These are phyloP conservation scores for Halcyon smyrnensis DNA, from an alignment of 2,797 vertebrate genomes.

Conservation along the genomic window DNA sequence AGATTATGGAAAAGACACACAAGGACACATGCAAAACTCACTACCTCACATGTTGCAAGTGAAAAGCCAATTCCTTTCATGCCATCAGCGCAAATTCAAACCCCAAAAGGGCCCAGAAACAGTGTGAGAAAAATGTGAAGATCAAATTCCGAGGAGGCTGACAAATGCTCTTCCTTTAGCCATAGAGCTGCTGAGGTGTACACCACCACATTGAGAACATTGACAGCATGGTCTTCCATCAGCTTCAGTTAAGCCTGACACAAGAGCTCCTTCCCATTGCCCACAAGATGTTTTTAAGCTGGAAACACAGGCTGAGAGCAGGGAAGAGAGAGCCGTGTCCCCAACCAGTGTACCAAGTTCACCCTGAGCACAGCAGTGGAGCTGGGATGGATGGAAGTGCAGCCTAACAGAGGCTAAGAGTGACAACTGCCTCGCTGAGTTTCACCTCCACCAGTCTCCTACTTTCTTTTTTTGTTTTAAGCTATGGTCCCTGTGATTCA, in stretches of 20 bases:
- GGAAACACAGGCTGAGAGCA: not conserved
- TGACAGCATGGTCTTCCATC: rapidly evolving
- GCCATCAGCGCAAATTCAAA: not conserved
- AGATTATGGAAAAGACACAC: not conserved
- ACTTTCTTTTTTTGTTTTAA: not conserved
- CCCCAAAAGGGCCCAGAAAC: not conserved
- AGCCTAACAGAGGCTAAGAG: not conserved
- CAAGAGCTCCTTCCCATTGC: not conserved
- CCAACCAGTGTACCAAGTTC: rapidly evolving
- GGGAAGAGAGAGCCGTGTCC: not conserved
- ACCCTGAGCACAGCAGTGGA: not conserved
- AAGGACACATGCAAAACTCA: not conserved
- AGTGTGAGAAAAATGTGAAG: not conserved
- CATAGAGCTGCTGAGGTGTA: not conserved
- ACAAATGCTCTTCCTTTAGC: not conserved
- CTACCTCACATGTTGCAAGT: rapidly evolving
- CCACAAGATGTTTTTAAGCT: rapidly evolving
- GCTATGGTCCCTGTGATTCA: not conserved
- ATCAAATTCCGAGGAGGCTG: not conserved
- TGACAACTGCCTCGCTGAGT: not conserved
- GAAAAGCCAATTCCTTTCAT: not conserved
- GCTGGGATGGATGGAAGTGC: not conserved
- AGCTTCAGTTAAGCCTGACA: not conserved
- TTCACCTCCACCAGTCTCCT: not conserved
- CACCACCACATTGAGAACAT: rapidly evolving